phyloP scores from a whole-genome alignment of 2,888 invertebrate species.

The Pseudolycoriella hygida region DNA sequence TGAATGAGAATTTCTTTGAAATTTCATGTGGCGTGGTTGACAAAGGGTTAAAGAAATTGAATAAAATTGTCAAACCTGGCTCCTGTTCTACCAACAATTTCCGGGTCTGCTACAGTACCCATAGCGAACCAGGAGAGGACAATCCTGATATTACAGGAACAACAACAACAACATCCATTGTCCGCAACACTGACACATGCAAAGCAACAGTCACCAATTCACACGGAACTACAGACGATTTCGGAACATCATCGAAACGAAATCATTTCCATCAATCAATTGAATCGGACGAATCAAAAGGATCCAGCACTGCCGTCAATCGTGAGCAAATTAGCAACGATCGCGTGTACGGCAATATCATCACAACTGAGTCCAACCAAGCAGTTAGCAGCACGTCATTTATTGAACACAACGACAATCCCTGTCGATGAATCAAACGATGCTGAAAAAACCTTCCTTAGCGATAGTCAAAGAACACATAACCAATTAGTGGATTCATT shows the following conservation, averaged over 20 bases:
- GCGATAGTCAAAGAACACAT: too few species aligned
- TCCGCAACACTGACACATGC: background rate
- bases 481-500: background rate
- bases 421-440: too few species aligned
- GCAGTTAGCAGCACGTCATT: too few species aligned
- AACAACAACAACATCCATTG: background rate
- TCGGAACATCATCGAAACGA: background rate
- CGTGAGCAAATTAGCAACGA: too few species aligned
- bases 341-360: too few species aligned
- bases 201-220: background rate
- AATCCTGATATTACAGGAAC: background rate
- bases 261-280: too few species aligned
- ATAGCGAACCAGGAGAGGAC: background rate
- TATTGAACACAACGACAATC: too few species aligned
- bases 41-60: background rate
- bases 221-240: background rate
- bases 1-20: slow-evolving; percentile 1
- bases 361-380: too few species aligned
- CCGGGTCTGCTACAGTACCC: background rate
- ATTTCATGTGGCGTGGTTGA: background rate
- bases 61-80: slow-evolving; percentile 2
- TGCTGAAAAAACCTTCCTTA: too few species aligned
- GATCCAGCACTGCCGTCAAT: too few species aligned
- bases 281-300: too few species aligned
- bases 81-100: background rate